Evolutionary conservation across 37 sponge, comb jelly and placozoan genomes (phyloP), one percentile per base, ranked within the genome.

Genomic region (Aphrocallistes beatrix): DNA sequence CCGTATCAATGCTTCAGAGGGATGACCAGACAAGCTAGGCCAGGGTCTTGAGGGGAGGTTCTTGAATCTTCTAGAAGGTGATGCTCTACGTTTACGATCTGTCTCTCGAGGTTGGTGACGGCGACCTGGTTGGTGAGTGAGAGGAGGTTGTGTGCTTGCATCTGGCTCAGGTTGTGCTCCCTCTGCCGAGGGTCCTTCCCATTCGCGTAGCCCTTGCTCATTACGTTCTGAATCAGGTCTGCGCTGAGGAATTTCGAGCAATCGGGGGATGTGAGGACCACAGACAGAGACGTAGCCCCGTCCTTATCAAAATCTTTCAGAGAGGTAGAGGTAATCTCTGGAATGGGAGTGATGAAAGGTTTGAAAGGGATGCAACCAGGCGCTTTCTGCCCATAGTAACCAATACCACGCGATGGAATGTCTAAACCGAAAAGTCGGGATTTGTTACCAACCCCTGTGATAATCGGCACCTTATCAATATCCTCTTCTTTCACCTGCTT

Each of bases 351-450:
- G 10, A 96, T 84, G 50, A 96, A 92, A 1, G 96, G 96, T 83
- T 96, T 96, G 13, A 96, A 86, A 82, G 86, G 88, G 38, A 90
- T 85, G 1, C 93, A 91, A 6, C 96, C 96, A 19, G 94, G 96
- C 36, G 93, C 94, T 51, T 94, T 93, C 50, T 94, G 51, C 86
- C 92, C 93, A 39, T 92, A 90, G 50, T 93, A 95, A 21, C 96
- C 96, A 89, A 96, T 92, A 8, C 96, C 96, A 49, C 96, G 85
- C 0, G 96, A 90, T 28, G 96, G 94, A 36, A 93, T 93, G 50
- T 94, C 94, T 23, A 91, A 92, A 19, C 91, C 92, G 84, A 96
- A 85, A 36, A 96, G 85, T 13, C 96, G 88, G 34, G 96, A 92
- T 83, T 91, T 37, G 51, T 96, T 93, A 0, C 96, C 96, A 47